Base-by-base conservation (phyloP, 2,888 invertebrate species). In the Icerya purchasi region DNA sequence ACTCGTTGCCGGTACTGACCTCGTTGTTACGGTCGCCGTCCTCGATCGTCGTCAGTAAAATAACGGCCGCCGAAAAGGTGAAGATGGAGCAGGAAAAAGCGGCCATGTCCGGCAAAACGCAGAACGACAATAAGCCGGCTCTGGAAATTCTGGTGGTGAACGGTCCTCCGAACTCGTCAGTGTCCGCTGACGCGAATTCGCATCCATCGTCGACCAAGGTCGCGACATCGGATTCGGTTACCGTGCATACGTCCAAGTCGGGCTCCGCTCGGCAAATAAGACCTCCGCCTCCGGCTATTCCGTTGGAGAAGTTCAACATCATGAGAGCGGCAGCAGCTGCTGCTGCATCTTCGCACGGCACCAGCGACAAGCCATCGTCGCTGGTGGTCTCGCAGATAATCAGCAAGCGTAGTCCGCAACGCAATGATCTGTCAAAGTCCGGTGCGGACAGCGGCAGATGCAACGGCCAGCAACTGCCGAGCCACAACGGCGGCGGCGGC, bases 251-350 rank as follows among this genome's bases (percentile, higher is more conserved):
- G 53, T 8, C 19, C 22, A 60, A 56, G 56, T 23, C 60, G 2
- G 52, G 25, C 51, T 36, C 50, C 14, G 19, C 52, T 3, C 56
- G 53, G 20, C 50, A 21, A 3, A 63, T 63, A 5, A 67, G 76
- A 59, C 74, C 77, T 2, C 74, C 75, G 61, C 77, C 77, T 22
- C 74, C 77, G 5, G 77, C 77, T 2, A 75, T 76, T 50, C 75
- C 77, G 1, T 64, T 77, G 64, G 74, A 75, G 36, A 71, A 74
- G 63, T 73, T 73, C 18, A 75, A 75, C 66, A 74, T 74, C 64
- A 69, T 72, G 14, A 65, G 14, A 36, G 36, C 66, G 1, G 53
- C 61, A 2, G 61, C 61, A 8, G 50, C 53, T 14, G 19, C 24
- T 22, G 20, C 25, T 21, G 25, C 20, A 1, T 36, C 19, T 3